Percentiles rank a stretch among this genome's conserved stretches.
These are phyloP conservation scores for Melanerpes formicivorus DNA, from an alignment of 2,113 vertebrate genomes.

Conservation along the genomic window DNA sequence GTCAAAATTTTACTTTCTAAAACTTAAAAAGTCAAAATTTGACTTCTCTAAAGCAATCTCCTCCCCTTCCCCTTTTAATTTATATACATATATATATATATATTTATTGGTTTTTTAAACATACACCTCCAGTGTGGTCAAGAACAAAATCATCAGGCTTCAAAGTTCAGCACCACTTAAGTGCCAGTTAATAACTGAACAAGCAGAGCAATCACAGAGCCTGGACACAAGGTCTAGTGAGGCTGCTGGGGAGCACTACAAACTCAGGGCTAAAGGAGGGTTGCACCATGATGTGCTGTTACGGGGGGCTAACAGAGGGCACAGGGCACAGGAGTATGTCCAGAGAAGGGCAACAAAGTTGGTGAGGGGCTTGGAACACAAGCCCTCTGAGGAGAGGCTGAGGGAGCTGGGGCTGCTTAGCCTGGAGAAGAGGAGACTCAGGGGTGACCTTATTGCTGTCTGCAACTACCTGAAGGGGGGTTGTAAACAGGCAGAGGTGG, in stretches of 20 bases:
- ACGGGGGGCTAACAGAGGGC: neutral
- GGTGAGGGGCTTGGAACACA: no score
- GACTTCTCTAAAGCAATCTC: neutral
- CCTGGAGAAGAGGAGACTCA: no score
- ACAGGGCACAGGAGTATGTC: no score
- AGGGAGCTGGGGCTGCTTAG: no score
- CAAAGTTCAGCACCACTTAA: neutral
- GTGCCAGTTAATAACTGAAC: slow-evolving; percentile 12
- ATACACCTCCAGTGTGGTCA: neutral
- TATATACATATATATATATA: no score
- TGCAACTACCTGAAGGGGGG: no score
- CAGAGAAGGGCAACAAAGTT: no score
- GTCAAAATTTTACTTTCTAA: neutral
- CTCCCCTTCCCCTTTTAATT: fast-evolving
- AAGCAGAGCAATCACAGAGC: neutral
- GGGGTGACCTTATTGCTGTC: no score
- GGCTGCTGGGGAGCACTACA: neutral
- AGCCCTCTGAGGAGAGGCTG: no score
- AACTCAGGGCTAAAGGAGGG: neutral
- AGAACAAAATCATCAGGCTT: neutral
- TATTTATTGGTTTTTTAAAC: no score
- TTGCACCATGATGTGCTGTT: neutral
- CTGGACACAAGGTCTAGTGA: neutral
- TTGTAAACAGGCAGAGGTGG: no score
- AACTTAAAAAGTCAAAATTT: neutral